These are phyloP conservation scores for Willisornis vidua DNA, from an alignment of 2,113 vertebrate genomes.

Conservation along the genomic window DNA sequence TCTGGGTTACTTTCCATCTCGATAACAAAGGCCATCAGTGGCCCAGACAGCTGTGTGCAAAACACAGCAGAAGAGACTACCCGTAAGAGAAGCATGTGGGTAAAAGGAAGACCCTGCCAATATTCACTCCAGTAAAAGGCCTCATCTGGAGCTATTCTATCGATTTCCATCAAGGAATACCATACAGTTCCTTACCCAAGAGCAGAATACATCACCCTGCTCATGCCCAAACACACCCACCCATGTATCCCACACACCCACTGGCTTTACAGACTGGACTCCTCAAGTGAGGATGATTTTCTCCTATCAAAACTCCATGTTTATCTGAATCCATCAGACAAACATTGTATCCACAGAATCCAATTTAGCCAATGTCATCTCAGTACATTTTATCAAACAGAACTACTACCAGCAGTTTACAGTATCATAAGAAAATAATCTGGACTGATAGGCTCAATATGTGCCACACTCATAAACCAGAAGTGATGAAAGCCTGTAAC, in stretches of 20 bases:
- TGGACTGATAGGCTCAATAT: not conserved
- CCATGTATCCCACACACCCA: not conserved
- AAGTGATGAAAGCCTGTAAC: not conserved
- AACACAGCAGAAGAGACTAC: accelerated
- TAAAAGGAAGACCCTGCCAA: not conserved
- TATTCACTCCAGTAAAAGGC: not conserved
- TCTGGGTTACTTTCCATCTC: not conserved
- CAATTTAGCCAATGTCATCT: not conserved
- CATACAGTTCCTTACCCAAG: not conserved
- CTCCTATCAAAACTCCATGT: not conserved
- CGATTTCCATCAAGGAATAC: not conserved
- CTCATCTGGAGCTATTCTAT: not conserved
- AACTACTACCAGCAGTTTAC: not conserved
- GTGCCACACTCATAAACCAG: not conserved
- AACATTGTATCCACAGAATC: accelerated
- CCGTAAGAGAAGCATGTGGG: not conserved
- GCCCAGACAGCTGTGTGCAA: not conserved
- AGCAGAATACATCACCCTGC: accelerated
- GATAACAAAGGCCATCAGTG: accelerated
- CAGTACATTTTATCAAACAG: not conserved
- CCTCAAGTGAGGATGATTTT: not conserved
- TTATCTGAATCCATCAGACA: not conserved
- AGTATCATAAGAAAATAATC: not conserved
- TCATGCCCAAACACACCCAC: not conserved
- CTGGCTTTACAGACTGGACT: not conserved